These are phyloP conservation scores for Heliconius eleuchia DNA, from an alignment of 1,140 invertebrate species.

Conservation along the genomic window DNA sequence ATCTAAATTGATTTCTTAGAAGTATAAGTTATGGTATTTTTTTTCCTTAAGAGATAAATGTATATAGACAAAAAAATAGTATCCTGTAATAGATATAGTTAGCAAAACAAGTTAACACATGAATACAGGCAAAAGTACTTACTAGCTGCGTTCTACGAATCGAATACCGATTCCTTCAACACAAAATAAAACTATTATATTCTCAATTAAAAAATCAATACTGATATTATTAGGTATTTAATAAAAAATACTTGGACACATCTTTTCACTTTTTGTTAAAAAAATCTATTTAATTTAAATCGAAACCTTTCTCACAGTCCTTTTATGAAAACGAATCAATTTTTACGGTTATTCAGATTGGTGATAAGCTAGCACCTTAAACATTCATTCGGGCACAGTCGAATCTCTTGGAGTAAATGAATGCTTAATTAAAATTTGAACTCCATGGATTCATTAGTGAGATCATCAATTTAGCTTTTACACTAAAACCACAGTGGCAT, in stretches of 20 bases:
- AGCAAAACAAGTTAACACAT: too few relatives aligned
- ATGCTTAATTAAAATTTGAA: slow-evolving; percentile 11
- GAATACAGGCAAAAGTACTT: too few relatives aligned
- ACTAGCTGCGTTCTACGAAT: too few relatives aligned
- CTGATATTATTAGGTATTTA: too few relatives aligned
- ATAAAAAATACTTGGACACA: neutral
- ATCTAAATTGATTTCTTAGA: too few relatives aligned
- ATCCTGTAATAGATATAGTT: too few relatives aligned
- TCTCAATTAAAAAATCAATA: too few relatives aligned
- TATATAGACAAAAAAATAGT: too few relatives aligned
- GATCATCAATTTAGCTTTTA: slow-evolving; percentile 8
- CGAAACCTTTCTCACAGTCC: neutral
- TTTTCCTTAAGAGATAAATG: too few relatives aligned
- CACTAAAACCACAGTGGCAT: neutral
- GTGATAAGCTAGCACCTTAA: slow-evolving; percentile 45
- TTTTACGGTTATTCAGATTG: slow-evolving; percentile 52
- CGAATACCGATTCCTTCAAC: too few relatives aligned
- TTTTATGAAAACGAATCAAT: slow-evolving; percentile 55
- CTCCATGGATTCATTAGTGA: slow-evolving; percentile 4
- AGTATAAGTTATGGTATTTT: too few relatives aligned
- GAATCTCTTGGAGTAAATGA: slow-evolving; percentile 8
- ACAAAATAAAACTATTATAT: too few relatives aligned
- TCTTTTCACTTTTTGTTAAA: neutral
- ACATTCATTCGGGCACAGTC: neutral
- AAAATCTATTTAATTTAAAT: neutral